These are phyloP conservation scores for Mormyrus lacerda DNA, from an alignment of 2,113 vertebrate species.

Conservation along the genomic window DNA sequence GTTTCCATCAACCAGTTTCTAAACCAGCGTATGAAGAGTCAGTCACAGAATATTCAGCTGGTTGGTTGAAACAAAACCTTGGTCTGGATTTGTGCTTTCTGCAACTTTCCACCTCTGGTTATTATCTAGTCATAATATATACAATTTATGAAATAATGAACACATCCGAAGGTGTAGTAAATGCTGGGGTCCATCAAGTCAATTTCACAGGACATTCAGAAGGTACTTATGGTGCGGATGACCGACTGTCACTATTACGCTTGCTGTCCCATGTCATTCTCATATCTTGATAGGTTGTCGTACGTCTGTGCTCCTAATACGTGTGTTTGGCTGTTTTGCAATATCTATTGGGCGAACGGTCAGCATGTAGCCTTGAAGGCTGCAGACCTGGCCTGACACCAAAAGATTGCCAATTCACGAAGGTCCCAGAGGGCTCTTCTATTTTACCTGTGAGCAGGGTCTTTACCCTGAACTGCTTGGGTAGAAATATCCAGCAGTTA, in stretches of 20 bases:
- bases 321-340: neutral
- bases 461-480: neutral
- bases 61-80: neutral
- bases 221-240: neutral
- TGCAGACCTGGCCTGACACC: neutral
- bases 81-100: neutral
- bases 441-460: neutral
- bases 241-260: neutral
- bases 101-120: neutral
- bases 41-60: neutral
- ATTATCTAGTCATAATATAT: neutral
- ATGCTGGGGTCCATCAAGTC: neutral
- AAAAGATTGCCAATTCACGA: neutral
- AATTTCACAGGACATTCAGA: neutral
- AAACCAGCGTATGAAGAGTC: too few relatives aligned
- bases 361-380: neutral
- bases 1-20: neutral
- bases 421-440: neutral
- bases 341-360: neutral
- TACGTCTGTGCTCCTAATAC: neutral
- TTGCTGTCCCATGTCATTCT: neutral
- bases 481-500: neutral
- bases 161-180: neutral
- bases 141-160: neutral
- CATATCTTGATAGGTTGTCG: neutral